Conservation (phyloP, 2,797 vertebrate species). For the Sebastes steindachneri region DNA sequence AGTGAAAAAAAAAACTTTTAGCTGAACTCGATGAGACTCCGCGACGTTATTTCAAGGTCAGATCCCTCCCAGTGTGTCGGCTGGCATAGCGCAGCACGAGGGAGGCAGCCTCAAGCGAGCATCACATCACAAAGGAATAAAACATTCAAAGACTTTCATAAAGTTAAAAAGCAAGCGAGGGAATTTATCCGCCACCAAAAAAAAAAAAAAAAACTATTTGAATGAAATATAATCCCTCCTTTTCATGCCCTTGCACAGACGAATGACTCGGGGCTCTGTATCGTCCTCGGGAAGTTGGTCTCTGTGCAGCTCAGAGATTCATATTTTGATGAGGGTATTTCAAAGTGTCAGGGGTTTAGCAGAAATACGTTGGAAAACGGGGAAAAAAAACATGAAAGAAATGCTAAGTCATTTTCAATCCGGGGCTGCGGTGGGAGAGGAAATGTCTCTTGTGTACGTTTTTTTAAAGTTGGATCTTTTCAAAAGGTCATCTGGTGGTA, state of each 20-base stretch:
- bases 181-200: constrained; percentile 51
- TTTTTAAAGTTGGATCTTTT: constrained; percentile 33
- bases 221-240: constrained; percentile 74
- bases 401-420: constrained; percentile 57
- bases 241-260: constrained; percentile 69
- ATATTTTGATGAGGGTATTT: constrained; percentile 71
- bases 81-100: constrained; percentile 41
- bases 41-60: constrained; percentile 61
- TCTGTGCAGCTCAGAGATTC: constrained; percentile 66
- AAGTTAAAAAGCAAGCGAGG: constrained; percentile 63
- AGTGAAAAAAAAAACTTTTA: neutral
- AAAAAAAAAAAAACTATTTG: constrained; percentile 28
- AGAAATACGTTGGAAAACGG: constrained; percentile 17
- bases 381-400: constrained; percentile 50
- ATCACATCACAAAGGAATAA: constrained; percentile 68
- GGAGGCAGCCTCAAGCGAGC: constrained; percentile 56
- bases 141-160: constrained; percentile 68
- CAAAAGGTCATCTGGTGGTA: constrained; percentile 52
- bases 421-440: neutral
- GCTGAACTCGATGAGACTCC: constrained; percentile 4
- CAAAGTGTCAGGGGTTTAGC: constrained; percentile 65
- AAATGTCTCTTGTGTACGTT: constrained; percentile 21
- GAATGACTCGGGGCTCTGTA: constrained; percentile 58
- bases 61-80: constrained; percentile 31
- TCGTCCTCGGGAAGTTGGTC: constrained; percentile 55